A percentile compares a stretch with the other conserved stretches of the same genome.
These are phyloP conservation scores for Polymixis flavicincta DNA, from an alignment of 2,888 invertebrate genomes.

Conservation along the genomic window DNA sequence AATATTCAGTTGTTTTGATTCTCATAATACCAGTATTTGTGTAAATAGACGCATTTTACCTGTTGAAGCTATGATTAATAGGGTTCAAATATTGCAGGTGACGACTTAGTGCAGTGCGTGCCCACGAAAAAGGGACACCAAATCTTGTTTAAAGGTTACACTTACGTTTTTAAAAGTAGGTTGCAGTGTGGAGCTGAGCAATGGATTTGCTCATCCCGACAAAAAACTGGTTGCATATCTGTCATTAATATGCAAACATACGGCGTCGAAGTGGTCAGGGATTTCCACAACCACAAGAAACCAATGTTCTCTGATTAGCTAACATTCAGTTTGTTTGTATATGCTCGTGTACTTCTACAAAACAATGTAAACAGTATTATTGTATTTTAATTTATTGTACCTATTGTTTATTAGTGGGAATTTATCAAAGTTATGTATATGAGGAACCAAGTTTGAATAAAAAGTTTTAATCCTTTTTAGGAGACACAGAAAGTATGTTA, in stretches of 20 bases:
- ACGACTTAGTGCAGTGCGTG: conserved; percentile 86
- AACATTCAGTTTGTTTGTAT: conserved; percentile 22
- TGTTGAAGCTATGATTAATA: conserved; percentile 53
- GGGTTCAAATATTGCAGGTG: conserved; percentile 78
- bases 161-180: conserved; percentile 86
- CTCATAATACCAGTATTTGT: conserved; percentile 33
- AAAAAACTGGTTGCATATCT: conserved; percentile 88
- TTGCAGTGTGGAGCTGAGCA: conserved; percentile 87
- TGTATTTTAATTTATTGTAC: not conserved
- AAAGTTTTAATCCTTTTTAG: not conserved
- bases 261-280: conserved; percentile 86
- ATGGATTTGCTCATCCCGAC: conserved; percentile 86
- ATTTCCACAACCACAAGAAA: conserved; percentile 88
- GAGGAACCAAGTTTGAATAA: conserved; percentile 9
- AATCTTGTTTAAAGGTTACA: conserved; percentile 86
- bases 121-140: conserved; percentile 87
- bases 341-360: not conserved
- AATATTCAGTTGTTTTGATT: conserved; percentile 66
- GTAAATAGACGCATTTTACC: conserved; percentile 56
- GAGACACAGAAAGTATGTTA: not conserved
- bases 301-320: conserved; percentile 81
- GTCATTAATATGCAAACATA: conserved; percentile 86
- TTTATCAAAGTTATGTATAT: not conserved
- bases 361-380: conserved; percentile 23
- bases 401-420: not conserved